Evolutionary conservation across 2,888 invertebrate genomes (phyloP).

Genomic region (Sylvicola cinctus): DNA sequence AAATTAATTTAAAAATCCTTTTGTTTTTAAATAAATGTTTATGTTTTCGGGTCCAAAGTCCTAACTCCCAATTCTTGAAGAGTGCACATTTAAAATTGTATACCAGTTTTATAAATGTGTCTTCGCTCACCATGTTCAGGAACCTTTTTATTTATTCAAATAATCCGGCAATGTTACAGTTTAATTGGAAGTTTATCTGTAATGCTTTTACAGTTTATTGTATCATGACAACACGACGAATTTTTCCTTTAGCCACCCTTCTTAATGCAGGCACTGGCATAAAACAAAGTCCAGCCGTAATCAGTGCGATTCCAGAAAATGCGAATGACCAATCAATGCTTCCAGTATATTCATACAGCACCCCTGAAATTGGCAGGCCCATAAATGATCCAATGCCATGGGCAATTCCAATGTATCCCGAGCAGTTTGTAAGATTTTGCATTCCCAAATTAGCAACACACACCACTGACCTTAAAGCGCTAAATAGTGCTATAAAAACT

Average conservation of each 20-base stretch:
- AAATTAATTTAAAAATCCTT: too few species aligned
- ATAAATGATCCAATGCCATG: not conserved
- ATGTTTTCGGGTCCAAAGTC: too few species aligned
- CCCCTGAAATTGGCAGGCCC: not conserved
- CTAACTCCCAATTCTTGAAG: too few species aligned
- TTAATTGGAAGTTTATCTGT: too few species aligned
- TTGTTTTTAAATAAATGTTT: too few species aligned
- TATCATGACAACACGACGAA: not conserved
- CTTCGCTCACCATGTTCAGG: too few species aligned
- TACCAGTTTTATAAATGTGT: too few species aligned
- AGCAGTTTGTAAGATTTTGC: not conserved
- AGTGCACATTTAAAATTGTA: too few species aligned
- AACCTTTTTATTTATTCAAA: too few species aligned
- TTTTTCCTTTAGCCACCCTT: not conserved
- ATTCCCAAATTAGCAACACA: slow-evolving; percentile 1
- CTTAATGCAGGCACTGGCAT: not conserved
- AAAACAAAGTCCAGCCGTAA: not conserved
- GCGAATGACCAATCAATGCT: not conserved
- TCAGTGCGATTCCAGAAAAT: not conserved
- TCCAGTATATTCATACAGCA: not conserved
- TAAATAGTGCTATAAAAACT: not conserved
- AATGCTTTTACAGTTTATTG: too few species aligned
- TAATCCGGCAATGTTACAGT: too few species aligned
- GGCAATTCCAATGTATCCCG: not conserved
- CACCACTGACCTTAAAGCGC: not conserved